Base-by-base conservation (phyloP, 2,797 vertebrate species). In the Poeciliopsis turneri region DNA sequence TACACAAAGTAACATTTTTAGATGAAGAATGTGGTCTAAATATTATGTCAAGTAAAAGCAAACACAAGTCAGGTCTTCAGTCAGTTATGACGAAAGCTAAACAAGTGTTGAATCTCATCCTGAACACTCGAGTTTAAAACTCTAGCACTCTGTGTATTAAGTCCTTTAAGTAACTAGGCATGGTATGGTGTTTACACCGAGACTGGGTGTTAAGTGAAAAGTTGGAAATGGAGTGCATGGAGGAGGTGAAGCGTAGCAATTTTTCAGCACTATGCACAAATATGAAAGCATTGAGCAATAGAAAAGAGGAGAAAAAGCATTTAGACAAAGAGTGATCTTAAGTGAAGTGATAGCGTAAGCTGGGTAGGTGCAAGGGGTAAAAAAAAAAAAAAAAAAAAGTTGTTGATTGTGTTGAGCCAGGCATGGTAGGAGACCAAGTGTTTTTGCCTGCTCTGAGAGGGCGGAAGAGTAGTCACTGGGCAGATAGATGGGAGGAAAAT, bases 401-500 rank as follows among this genome's bases (percentile, higher is more conserved):
- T 78, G 78, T 84, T 78, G 83, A 88, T 91, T 91, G 88, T 92
- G 88, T 89, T 90, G 88, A 85, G 82, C 87, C 89, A 87, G 88
- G 89, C 90, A 87, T 86, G 89, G 84, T 91, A 84, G 89, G 86
- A 79, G 79, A 87, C 82, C 55, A 78, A 91, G 89, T 92, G 87
- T 90, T 92, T 90, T 88, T 91, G 39, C 36, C 78, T 88, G 84
- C 87, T 92, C 82, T 81, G 84, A 88, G 84, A 88, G 89, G 75
- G 83, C 72, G 82, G 85, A 80, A 87, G 90, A 87, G 89, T 86
- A 84, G 90, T 94, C 88, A 18, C 88, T 76, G 86, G 90, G 89
- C 87, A 93, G 91, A 93, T 89, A 88, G 91, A 94, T 91, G 90
- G 88, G 88, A 92, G 86, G 89, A 88, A 90, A 91, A 93, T 85